These are phyloP conservation scores for Lipophrys pholis DNA, from an alignment of 2,113 vertebrate genomes.

Conservation along the genomic window DNA sequence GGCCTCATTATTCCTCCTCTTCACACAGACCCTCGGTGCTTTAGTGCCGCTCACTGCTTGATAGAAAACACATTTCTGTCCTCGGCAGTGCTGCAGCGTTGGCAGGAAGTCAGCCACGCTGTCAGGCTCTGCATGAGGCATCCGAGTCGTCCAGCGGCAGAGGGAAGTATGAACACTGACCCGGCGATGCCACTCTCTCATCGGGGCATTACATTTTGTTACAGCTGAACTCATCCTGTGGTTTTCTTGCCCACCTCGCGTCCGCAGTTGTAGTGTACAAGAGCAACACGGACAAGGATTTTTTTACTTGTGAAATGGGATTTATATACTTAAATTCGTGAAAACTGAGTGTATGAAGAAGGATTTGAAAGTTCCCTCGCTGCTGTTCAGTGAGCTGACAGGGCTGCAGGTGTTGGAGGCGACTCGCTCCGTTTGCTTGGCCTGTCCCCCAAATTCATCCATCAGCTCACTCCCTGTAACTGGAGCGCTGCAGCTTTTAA, in stretches of 20 bases:
- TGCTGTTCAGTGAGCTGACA: constrained; percentile 1
- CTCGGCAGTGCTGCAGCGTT: constrained; percentile 40
- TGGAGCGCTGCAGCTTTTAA: constrained; percentile 39
- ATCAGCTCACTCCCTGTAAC: constrained; percentile 32
- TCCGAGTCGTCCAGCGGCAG: constrained; percentile 37
- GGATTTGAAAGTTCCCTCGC: constrained; percentile 12
- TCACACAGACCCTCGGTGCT: constrained; percentile 30
- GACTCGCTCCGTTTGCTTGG: constrained; percentile 32
- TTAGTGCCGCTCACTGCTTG: constrained; percentile 52
- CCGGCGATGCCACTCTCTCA: constrained; percentile 35
- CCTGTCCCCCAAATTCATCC: constrained; percentile 52
- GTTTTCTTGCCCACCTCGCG: constrained; percentile 17
- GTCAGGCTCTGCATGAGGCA: constrained; percentile 42
- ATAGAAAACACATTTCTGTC: constrained; percentile 78
- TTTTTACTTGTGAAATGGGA: constrained; percentile 16
- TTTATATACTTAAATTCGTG: constrained; percentile 16
- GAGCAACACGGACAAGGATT: constrained; percentile 17
- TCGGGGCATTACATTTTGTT: constrained; percentile 55
- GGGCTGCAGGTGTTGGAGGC: constrained; percentile 26
- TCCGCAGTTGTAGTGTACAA: constrained; percentile 42
- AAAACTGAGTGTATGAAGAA: background rate
- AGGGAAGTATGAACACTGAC: constrained; percentile 34
- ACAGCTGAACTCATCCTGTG: constrained; percentile 37
- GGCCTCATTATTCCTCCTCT: constrained; percentile 63
- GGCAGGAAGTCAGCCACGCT: constrained; percentile 47